Conservation (phyloP, 2,888 invertebrate genomes). For the Mylabris sibirica region DNA sequence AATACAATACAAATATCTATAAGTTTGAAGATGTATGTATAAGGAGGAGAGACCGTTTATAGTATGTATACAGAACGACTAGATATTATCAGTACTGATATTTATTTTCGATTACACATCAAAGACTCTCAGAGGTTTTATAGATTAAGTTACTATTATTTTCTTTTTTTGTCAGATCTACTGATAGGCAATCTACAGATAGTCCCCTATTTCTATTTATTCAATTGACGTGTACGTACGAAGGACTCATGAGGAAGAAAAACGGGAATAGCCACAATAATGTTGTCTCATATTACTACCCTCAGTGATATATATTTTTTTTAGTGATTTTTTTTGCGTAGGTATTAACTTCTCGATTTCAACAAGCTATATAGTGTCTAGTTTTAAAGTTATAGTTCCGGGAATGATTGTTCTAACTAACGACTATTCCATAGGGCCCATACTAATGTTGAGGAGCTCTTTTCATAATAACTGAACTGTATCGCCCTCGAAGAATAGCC, state of each 20-base stretch:
- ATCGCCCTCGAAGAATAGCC: slow-evolving; percentile 48
- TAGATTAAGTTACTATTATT: slow-evolving; percentile 56
- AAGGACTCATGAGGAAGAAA: background rate
- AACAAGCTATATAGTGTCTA: slow-evolving; percentile 45
- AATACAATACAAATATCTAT: slow-evolving; percentile 21
- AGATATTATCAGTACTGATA: slow-evolving; percentile 49
- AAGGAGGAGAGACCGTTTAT: slow-evolving; percentile 18
- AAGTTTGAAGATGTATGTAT: slow-evolving; percentile 37
- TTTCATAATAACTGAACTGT: slow-evolving; percentile 51
- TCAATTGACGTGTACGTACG: background rate
- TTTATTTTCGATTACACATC: slow-evolving; percentile 59
- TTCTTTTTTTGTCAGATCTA: slow-evolving; percentile 45
- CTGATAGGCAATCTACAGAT: slow-evolving; percentile 55
- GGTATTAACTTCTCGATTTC: slow-evolving; percentile 9
- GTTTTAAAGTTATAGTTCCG: slow-evolving; percentile 8
- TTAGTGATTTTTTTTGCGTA: background rate
- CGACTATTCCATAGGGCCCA: slow-evolving; percentile 25
- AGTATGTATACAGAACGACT: slow-evolving; percentile 48
- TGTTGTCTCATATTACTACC: slow-evolving; percentile 4
- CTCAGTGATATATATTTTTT: background rate
- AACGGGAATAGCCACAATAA: background rate
- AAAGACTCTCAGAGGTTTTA: slow-evolving; percentile 58
- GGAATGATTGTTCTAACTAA: background rate
- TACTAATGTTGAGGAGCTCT: slow-evolving; percentile 46
- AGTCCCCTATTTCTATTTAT: slow-evolving; percentile 1